Evolutionary conservation across 2,113 vertebrate genomes (phyloP).

Genomic region (Oenanthe oenanthe): DNA sequence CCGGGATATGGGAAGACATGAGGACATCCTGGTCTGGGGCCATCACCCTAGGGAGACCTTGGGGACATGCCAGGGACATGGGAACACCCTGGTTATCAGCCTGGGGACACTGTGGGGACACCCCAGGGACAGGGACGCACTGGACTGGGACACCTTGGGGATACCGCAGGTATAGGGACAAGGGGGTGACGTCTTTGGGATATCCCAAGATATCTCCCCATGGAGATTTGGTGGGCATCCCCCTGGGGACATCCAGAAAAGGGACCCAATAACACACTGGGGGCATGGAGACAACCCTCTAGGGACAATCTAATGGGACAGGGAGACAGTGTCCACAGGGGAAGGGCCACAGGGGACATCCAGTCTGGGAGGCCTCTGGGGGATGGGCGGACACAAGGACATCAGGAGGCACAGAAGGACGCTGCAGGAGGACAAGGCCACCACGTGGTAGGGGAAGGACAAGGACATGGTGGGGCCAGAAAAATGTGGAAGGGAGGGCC

Average conservation of each 20-base stretch:
- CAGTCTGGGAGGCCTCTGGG: background rate
- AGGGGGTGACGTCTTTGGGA: background rate
- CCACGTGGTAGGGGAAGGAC: background rate
- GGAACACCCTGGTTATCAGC: background rate
- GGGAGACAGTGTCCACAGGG: background rate
- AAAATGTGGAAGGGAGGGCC: too few relatives aligned
- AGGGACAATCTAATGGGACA: background rate
- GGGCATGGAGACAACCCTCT: background rate
- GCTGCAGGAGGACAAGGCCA: background rate
- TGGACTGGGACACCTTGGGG: background rate
- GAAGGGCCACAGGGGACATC: too few relatives aligned
- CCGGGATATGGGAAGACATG: too few relatives aligned
- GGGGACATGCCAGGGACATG: background rate
- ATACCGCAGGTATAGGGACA: background rate
- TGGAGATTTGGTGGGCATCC: background rate
- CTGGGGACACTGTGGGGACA: background rate
- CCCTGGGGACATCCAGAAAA: too few relatives aligned
- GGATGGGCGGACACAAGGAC: background rate
- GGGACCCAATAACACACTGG: background rate
- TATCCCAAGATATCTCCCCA: background rate
- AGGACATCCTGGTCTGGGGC: background rate
- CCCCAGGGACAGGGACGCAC: background rate
- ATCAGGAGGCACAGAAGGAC: background rate
- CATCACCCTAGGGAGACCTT: background rate
- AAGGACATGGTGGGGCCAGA: background rate